Evolutionary conservation across 2,113 vertebrate genomes (phyloP), one percentile per base, ranked within the genome.

Genomic region (Pampusana beccarii): DNA sequence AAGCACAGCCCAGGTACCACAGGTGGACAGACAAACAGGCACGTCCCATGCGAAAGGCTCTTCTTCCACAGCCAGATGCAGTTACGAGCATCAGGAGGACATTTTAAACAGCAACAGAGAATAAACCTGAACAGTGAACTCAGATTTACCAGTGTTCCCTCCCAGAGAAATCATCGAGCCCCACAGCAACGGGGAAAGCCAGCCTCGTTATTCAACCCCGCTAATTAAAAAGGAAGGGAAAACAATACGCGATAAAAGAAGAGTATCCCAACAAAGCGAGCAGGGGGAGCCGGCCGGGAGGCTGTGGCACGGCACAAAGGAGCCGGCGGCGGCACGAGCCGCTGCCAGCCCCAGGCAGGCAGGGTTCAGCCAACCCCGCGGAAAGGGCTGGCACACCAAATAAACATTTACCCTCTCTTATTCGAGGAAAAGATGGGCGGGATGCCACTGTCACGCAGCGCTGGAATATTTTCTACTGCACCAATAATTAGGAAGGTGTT

Each of bases 31-130:
- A 2, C 42, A 42, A 23, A 31, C 14, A 25, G 10, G 12, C n/a
- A 6, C 0, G 3, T 23, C 58, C 73, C 2, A 0, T 0, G 9
- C 3, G 34, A 23, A 60, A 29, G 24, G 33, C 51, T 78, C 36
- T n/a, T 28, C 8, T 56, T 28, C 88, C 82, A 24, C 26, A 78
- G 88, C 28, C 36, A 65, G 26, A 14, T 9, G 38, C 31, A 2
- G 24, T 1, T 6, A 9, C 0, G 0, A 50, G 42, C 38, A 2
- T 2, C 29, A 3, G 53, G 13, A 34, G 33, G 40, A 24, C 28
- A 58, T 24, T 24, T 19, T 5, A 14, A 85, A 12, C 13, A 40
- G 21, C 0, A 1, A 18, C n/a, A 36, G 16, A 23, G 58, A 80
- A 36, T 2, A 13, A 46, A 31, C 40, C 74, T 1, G 4, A n/a